These are phyloP conservation scores for Brachionus asplanchnoidis DNA, from an alignment of 1,140 invertebrate genomes.

Conservation along the genomic window DNA sequence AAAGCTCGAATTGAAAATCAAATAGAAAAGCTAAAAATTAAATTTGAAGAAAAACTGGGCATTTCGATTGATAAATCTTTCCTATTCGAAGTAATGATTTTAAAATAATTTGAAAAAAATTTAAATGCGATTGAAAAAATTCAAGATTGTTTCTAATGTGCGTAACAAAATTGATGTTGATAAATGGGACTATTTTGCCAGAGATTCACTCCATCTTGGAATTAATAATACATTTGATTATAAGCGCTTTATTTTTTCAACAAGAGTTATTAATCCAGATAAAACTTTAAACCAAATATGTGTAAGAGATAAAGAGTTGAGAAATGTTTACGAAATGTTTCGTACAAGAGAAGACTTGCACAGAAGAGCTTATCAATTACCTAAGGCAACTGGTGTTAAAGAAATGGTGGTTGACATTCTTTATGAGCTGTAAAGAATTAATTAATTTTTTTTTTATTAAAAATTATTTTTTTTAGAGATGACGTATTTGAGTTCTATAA, in stretches of 20 bases:
- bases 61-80: slow-evolving; percentile 6
- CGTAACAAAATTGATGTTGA: slow-evolving; percentile 67
- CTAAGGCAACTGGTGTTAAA: slow-evolving; percentile 56
- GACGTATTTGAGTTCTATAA: neutral
- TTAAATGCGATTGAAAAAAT: neutral
- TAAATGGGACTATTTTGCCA: slow-evolving; percentile 67
- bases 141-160: slow-evolving; percentile 65
- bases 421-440: neutral
- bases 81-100: neutral
- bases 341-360: slow-evolving; percentile 57
- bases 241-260: slow-evolving; percentile 53
- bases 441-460: neutral
- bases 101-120: neutral
- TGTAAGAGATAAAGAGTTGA: slow-evolving; percentile 56
- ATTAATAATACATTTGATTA: slow-evolving; percentile 59
- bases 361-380: slow-evolving; percentile 60
- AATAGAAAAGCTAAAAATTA: neutral
- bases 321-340: slow-evolving; percentile 59
- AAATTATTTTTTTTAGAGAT: neutral
- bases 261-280: slow-evolving; percentile 51
- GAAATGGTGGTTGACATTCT: slow-evolving; percentile 49
- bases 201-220: slow-evolving; percentile 62
- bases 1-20: neutral
- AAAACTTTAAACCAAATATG: slow-evolving; percentile 54
- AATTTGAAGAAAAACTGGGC: neutral